These are phyloP conservation scores for Chrysolina haemoptera DNA, from an alignment of 2,888 invertebrate genomes.

Conservation along the genomic window DNA sequence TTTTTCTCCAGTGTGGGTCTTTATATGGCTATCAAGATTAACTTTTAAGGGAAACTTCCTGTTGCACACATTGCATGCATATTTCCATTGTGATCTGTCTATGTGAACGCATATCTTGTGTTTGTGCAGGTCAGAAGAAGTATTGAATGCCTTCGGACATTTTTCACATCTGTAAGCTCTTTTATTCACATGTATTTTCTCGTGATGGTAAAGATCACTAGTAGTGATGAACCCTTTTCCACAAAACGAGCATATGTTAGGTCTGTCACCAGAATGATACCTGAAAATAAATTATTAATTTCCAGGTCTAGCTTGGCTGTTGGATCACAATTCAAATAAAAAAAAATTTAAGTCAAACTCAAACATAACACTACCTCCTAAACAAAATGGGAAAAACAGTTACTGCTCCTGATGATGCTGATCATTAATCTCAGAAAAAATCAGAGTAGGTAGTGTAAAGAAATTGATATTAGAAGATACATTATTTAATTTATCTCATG, in stretches of 20 bases:
- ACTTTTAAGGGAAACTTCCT: slow-evolving; percentile 63
- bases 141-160: slow-evolving; percentile 66
- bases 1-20: slow-evolving; percentile 64
- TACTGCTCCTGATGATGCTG: too few species aligned
- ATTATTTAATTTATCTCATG: too few species aligned
- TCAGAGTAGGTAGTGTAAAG: too few species aligned
- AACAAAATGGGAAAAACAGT: too few species aligned
- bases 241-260: slow-evolving; percentile 64
- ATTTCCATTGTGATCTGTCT: slow-evolving; percentile 63
- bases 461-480: too few species aligned
- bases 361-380: too few species aligned
- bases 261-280: slow-evolving; percentile 60
- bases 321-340: too few species aligned
- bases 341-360: too few species aligned
- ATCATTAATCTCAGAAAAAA: too few species aligned
- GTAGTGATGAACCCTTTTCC: slow-evolving; percentile 69
- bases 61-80: slow-evolving; percentile 61
- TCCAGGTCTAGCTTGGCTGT: neutral
- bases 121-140: slow-evolving; percentile 64
- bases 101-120: slow-evolving; percentile 65
- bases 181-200: slow-evolving; percentile 65
- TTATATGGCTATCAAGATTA: slow-evolving; percentile 63
- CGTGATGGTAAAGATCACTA: slow-evolving; percentile 65
- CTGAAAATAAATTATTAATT: slow-evolving; percentile 34
- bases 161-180: slow-evolving; percentile 62